A percentile compares a stretch with the other conserved stretches of the same genome.
Conservation (phyloP, 2,113 vertebrate genomes). For the Tyto alba region DNA sequence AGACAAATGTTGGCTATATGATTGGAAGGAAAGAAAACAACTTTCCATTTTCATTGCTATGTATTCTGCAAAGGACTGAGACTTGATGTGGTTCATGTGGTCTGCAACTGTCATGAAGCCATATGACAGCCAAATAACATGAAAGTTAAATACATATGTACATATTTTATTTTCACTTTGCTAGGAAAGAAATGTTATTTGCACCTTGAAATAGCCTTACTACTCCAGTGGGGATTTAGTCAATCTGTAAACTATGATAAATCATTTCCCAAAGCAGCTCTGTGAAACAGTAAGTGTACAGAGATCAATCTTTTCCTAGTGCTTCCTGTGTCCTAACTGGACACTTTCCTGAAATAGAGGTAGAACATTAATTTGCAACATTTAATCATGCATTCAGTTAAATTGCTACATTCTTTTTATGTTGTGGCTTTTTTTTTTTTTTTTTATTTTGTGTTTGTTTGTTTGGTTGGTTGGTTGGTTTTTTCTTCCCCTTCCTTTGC, state of each 20-base stretch:
- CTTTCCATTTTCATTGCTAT: background rate
- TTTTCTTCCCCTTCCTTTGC: background rate
- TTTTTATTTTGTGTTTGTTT: background rate
- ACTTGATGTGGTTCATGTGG: background rate
- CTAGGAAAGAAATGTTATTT: background rate
- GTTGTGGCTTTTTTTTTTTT: no score
- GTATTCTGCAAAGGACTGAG: background rate
- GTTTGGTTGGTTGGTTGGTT: background rate
- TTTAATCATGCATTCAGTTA: background rate
- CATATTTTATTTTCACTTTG: conserved; percentile 12
- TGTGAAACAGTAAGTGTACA: background rate
- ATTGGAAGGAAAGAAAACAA: background rate
- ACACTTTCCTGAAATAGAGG: background rate
- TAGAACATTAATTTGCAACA: background rate
- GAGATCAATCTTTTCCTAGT: background rate
- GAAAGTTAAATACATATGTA: background rate
- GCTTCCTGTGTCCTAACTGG: background rate
- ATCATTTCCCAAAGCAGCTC: background rate
- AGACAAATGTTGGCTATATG: background rate
- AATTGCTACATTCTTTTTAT: background rate
- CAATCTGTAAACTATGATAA: background rate
- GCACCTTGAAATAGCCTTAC: conserved; percentile 6
- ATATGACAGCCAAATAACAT: background rate
- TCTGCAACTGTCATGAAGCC: background rate
- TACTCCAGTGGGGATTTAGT: background rate